Percentiles rank a stretch among this genome's conserved stretches.
Conservation (phyloP, 2,888 invertebrate species). For the Diloba caeruleocephala region DNA sequence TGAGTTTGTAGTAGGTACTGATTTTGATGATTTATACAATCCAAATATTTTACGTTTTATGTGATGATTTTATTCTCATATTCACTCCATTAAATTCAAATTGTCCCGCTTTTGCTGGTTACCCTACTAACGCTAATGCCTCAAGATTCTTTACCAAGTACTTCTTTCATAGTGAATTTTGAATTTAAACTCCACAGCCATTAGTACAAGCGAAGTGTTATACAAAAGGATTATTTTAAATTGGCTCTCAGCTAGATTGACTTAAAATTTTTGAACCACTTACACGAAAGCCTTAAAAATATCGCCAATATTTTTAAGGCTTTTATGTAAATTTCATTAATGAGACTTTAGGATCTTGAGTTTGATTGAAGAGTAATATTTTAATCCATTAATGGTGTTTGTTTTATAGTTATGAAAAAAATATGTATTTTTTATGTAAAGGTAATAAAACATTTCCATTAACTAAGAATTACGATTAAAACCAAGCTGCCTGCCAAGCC, state of each 20-base stretch:
- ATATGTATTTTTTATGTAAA: neutral
- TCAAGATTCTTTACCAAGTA: constrained; percentile 43
- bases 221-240: constrained; percentile 52
- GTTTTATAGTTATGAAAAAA: constrained; percentile 12
- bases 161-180: constrained; percentile 50
- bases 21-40: no score
- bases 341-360: neutral
- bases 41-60: no score
- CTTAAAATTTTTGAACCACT: constrained; percentile 37
- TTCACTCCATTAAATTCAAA: no score
- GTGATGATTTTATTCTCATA: neutral
- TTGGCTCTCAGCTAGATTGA: constrained; percentile 43
- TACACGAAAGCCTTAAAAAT: no score
- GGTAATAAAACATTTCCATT: no score
- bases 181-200: constrained; percentile 53
- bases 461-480: no score
- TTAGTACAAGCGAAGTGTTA: constrained; percentile 42
- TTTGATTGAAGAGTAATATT: constrained; percentile 20
- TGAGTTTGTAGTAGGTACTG: no score
- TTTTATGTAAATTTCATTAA: constrained; percentile 32
- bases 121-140: constrained; percentile 22
- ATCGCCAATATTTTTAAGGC: constrained; percentile 19
- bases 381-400: constrained; percentile 5
- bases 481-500: no score
- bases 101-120: neutral